phyloP scores from a whole-genome alignment of 2,888 invertebrate species.

The Agriopis aurantiaria region DNA sequence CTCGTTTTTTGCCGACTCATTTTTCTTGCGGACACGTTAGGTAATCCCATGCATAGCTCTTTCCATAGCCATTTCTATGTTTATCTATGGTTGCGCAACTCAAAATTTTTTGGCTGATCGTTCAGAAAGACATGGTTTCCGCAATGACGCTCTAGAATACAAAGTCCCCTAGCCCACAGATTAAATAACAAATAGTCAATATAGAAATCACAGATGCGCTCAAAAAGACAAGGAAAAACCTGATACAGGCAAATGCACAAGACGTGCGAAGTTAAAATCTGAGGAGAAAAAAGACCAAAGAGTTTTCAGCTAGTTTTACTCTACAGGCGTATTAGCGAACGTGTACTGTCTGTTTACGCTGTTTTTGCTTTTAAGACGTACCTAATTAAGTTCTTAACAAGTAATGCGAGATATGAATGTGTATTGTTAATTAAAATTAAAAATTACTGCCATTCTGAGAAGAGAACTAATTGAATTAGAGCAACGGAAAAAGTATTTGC shows the following conservation, averaged over 20 bases:
- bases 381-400: conserved; percentile 26
- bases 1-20: no score
- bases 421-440: conserved; percentile 26
- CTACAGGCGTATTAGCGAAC: conserved; percentile 3
- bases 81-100: no score
- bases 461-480: conserved; percentile 26
- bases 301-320: conserved; percentile 10
- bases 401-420: conserved; percentile 19
- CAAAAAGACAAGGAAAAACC: not conserved
- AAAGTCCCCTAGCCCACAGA: no score
- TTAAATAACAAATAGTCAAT: no score
- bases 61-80: no score
- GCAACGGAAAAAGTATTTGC: conserved; percentile 11
- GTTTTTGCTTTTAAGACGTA: conserved; percentile 19
- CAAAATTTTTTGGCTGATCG: no score
- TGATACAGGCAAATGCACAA: no score
- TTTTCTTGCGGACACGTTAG: no score
- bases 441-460: conserved; percentile 20
- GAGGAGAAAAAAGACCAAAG: not conserved
- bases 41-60: no score
- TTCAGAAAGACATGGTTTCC: no score
- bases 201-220: not conserved
- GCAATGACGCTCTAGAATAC: no score
- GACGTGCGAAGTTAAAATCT: no score
- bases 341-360: conserved; percentile 5